phyloP scores from a whole-genome alignment of 37 sponge, comb jelly and placozoan species.

The Ianthella basta region DNA sequence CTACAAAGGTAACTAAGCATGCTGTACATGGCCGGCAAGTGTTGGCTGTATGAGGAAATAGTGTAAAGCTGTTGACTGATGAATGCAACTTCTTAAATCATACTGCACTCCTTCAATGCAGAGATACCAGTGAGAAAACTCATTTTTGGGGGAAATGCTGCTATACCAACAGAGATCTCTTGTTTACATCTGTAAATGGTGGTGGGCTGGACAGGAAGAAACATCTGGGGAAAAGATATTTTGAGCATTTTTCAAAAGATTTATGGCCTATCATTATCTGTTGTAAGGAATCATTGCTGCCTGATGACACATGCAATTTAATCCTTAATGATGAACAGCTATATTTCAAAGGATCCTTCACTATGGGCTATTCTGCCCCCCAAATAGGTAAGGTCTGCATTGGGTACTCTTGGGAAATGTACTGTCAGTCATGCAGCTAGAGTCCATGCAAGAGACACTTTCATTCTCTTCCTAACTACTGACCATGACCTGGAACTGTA shows the following conservation, averaged over 20 bases:
- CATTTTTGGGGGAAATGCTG: background rate
- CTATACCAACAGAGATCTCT: background rate
- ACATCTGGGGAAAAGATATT: background rate
- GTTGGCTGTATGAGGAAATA: background rate
- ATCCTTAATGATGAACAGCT: background rate
- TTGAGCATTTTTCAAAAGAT: constrained; percentile 1
- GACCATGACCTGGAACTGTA: too few species aligned
- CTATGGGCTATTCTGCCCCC: background rate
- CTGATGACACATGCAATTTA: background rate
- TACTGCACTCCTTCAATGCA: background rate
- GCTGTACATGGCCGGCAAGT: background rate
- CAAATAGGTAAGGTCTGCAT: constrained; percentile 9
- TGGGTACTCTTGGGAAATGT: too few species aligned
- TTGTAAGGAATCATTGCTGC: background rate
- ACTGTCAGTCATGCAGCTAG: too few species aligned
- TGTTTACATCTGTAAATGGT: background rate
- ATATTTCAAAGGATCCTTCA: background rate
- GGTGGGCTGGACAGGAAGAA: background rate
- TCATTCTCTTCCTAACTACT: too few species aligned
- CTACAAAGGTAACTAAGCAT: background rate
- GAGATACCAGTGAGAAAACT: background rate
- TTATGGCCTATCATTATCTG: constrained; percentile 25
- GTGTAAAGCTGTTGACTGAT: background rate
- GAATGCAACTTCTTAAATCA: background rate
- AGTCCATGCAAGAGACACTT: too few species aligned